phyloP scores from a whole-genome alignment of 2,888 invertebrate genomes.

The Eumerus sabulonum region DNA sequence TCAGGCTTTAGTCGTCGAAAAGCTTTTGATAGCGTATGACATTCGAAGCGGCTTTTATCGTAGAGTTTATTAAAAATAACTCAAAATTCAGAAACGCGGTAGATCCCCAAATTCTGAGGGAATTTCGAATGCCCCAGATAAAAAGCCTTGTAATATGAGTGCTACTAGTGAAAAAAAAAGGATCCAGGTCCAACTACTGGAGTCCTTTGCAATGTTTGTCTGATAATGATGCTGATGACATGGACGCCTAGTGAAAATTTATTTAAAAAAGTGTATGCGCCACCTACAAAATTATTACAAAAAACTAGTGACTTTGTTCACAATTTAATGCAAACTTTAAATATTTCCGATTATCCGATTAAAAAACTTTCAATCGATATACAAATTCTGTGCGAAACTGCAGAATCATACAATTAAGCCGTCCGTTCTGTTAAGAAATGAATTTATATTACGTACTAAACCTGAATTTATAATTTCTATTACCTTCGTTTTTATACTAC shows the following conservation, averaged over 20 bases:
- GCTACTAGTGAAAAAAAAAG: background rate
- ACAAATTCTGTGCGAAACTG: constrained; percentile 48
- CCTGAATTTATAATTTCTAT: no score
- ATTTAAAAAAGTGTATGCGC: background rate
- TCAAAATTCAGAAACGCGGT: background rate
- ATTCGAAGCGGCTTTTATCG: background rate
- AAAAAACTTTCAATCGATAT: constrained; percentile 57
- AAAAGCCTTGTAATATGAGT: background rate
- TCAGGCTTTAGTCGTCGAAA: background rate
- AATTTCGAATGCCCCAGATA: background rate
- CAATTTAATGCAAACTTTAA: constrained; percentile 12
- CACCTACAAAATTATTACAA: background rate
- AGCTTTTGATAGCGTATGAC: background rate
- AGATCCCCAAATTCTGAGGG: background rate
- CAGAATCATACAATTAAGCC: background rate
- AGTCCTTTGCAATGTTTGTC: background rate
- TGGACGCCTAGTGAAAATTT: background rate
- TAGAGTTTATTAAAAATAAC: no score
- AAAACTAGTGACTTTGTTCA: constrained; percentile 7
- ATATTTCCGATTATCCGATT: background rate
- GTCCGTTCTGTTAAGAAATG: no score
- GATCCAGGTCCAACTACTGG: background rate
- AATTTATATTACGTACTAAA: no score
- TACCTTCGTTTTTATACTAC: no score
- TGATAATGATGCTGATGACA: background rate